Evolutionary conservation across 2,888 invertebrate genomes (phyloP).

Genomic region (Limnephilus rhombicus): DNA sequence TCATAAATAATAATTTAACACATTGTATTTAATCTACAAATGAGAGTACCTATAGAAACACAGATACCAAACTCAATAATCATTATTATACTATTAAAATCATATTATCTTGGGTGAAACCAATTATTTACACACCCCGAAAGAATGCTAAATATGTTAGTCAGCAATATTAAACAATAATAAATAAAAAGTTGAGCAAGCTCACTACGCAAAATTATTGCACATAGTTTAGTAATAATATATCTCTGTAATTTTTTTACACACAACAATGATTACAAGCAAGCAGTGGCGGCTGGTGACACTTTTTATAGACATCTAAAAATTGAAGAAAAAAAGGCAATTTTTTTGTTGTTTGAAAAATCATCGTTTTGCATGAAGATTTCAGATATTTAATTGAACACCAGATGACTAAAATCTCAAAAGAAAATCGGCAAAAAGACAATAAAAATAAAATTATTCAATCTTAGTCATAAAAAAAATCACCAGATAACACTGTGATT

Average conservation of each 20-base stretch:
- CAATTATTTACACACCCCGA: no score
- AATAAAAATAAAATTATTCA: not conserved
- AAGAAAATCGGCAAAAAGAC: not conserved
- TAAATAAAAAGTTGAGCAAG: not conserved
- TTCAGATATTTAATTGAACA: not conserved
- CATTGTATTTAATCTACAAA: not conserved
- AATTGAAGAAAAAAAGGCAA: no score
- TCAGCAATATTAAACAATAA: not conserved
- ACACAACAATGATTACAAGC: not conserved
- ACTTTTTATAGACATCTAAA: not conserved
- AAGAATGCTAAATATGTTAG: not conserved
- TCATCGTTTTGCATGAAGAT: not conserved
- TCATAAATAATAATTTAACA: not conserved
- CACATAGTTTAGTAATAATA: not conserved
- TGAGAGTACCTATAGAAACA: not conserved
- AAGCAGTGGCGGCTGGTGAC: not conserved
- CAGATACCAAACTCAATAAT: not conserved
- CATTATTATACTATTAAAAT: no score
- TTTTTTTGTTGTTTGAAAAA: not conserved
- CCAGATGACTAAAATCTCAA: not conserved
- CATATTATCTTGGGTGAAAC: no score
- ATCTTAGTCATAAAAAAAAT: not conserved
- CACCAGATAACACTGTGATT: not conserved
- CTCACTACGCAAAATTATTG: not conserved
- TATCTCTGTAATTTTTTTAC: not conserved